Conservation (phyloP, 2,797 vertebrate species). For the Benthosema pterotum region DNA sequence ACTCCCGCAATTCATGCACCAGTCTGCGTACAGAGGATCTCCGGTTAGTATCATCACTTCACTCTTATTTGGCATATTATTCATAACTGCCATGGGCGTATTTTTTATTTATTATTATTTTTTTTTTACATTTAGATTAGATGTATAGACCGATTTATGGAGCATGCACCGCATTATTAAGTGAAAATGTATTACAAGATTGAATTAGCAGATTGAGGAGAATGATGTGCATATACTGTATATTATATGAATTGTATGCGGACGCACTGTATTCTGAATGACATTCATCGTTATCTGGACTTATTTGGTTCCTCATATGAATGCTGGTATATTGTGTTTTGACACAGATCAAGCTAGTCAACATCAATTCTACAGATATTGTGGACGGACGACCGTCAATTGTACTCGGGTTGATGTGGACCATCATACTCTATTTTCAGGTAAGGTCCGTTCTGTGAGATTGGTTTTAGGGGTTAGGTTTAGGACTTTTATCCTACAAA, state of each 20-base stretch:
- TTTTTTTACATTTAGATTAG: constrained; percentile 26
- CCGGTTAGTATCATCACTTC: constrained; percentile 91
- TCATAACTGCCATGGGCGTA: constrained; percentile 23
- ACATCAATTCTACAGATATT: constrained; percentile 98
- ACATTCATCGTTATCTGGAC: not conserved
- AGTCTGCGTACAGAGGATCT: constrained; percentile 98
- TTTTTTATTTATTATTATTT: too few species aligned
- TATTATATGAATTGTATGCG: not conserved
- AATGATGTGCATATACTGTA: constrained; percentile 20
- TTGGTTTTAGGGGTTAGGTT: too few species aligned
- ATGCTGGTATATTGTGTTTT: constrained; percentile 28
- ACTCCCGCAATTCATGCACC: constrained; percentile 46
- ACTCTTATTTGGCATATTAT: constrained; percentile 26
- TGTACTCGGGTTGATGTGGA: constrained; percentile 95
- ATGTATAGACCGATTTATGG: constrained; percentile 24
- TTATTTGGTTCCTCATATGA: constrained; percentile 1
- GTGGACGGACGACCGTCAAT: constrained; percentile 95
- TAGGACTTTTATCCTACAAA: too few species aligned
- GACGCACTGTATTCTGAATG: constrained; percentile 14
- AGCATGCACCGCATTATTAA: constrained; percentile 43
- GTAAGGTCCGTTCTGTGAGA: constrained; percentile 64
- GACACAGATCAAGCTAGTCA: constrained; percentile 94
- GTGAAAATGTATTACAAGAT: constrained; percentile 19
- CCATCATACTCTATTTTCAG: constrained; percentile 98
- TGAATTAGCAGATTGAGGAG: constrained; percentile 18